Evolutionary conservation across 2,888 invertebrate species (phyloP), one percentile per base, ranked within the genome.

Genomic region (Xanthorhoe designata): DNA sequence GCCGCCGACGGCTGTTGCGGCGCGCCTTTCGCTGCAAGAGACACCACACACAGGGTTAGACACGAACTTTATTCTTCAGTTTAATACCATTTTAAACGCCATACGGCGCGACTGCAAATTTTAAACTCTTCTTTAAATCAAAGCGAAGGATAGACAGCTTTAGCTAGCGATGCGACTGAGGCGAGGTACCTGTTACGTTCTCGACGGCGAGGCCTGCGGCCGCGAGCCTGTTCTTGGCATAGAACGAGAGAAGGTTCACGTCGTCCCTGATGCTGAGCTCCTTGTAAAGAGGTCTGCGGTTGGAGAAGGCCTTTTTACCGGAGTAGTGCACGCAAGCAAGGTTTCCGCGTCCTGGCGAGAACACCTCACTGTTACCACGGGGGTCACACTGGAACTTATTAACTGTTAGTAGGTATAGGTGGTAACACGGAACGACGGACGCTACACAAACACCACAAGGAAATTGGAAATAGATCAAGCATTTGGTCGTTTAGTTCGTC

Each of bases 241-340:
- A 98, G 94, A 96, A 97, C 86, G 97, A 97, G 85, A 97, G 95
- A 82, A 97, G 95, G 86, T 97, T 97, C 89, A 98, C 97, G 94
- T 97, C 97, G 90, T 95, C 97, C 89, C 96, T 96, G 88, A 97
- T 95, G 90, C 96, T 96, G 81, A 97, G 96, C 86, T 95, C 95
- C 83, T 95, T 94, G 90, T 94, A 94, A 85, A 96, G 95, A 71
- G 96, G 95, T 83, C 95, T 94, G 83, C 97, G 96, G 87, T 95
- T 95, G 82, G 96, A 95, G 91, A 96, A 96, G 78, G 95, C 96
- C 90, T 95, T 96, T 82, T 96, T 96, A 82, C 97, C 97, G 85
- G 97, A 96, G 94, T 97, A 97, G 86, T 96, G 96, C 85, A 97
- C 94, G 91, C 97, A 97, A 77, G 98, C 96, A 90, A 98, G 95